A percentile compares a stretch with the other conserved stretches of the same genome.
phyloP scores from a whole-genome alignment of 1,140 invertebrate genomes.

The Steinernema khuongi region DNA sequence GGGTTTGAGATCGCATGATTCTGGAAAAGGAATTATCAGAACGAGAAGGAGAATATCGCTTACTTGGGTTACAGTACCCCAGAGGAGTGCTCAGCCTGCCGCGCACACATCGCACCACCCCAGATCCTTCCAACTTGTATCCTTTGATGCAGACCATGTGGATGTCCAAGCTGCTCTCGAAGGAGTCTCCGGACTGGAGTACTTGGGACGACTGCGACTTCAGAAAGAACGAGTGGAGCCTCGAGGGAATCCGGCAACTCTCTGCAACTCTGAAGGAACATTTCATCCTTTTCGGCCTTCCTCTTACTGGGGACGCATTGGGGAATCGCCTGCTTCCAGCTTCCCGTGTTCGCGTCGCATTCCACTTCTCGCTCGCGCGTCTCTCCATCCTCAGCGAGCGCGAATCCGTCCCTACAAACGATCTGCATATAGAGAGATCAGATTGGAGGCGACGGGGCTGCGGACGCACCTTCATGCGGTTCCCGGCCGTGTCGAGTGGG shows the following conservation, averaged over 20 bases:
- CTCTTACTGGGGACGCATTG: conserved; percentile 71
- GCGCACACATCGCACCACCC: conserved; percentile 28
- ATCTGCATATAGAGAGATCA: conserved; percentile 32
- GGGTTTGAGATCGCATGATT: conserved; percentile 4
- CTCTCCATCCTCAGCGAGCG: conserved; percentile 72
- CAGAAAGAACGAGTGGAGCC: conserved; percentile 43
- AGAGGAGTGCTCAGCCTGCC: conserved; percentile 23
- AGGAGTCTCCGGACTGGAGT: conserved; percentile 34
- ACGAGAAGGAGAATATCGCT: conserved; percentile 9
- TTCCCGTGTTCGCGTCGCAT: conserved; percentile 62
- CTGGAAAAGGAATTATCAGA: not conserved
- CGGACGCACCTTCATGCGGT: not conserved
- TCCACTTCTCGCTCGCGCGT: not conserved
- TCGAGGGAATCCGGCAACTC: conserved; percentile 29
- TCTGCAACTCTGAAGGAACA: conserved; percentile 24
- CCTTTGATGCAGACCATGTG: conserved; percentile 37
- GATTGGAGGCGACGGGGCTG: not conserved
- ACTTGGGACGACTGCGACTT: conserved; percentile 38
- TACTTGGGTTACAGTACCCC: conserved; percentile 30
- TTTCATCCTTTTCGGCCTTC: too few relatives aligned
- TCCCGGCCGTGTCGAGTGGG: not conserved
- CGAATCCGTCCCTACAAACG: conserved; percentile 45
- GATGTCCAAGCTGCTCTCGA: conserved; percentile 24
- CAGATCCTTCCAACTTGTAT: conserved; percentile 32
- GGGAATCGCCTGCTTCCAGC: conserved; percentile 75